A percentile compares a stretch with the other conserved stretches of the same genome.
Conservation (phyloP, 2,113 vertebrate genomes). For the Cyphomyrus discorhynchus region DNA sequence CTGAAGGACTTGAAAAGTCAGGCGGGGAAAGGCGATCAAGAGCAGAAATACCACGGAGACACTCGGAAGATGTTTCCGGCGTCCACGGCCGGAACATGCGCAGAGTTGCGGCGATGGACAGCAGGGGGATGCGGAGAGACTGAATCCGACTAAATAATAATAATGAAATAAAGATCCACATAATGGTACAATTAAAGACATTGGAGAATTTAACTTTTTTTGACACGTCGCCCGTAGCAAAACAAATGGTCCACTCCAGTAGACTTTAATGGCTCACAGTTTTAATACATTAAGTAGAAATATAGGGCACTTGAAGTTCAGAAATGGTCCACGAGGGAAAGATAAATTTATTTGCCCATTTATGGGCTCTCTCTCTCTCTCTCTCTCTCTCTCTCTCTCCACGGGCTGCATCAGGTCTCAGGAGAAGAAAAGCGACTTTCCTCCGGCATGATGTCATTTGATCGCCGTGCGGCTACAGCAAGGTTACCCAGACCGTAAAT, state of each 20-base stretch:
- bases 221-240: background rate
- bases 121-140: background rate
- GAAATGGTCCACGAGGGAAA: slow-evolving; percentile 1
- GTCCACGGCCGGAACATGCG: background rate
- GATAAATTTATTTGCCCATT: background rate
- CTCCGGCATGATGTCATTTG: background rate
- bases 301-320: background rate
- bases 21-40: background rate
- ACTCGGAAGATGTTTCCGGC: background rate
- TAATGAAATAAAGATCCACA: background rate
- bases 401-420: background rate
- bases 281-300: background rate
- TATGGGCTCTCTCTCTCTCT: background rate
- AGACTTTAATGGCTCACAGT: background rate
- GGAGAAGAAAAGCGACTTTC: background rate
- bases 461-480: slow-evolving; percentile 19
- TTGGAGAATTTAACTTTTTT: background rate
- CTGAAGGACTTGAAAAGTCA: background rate
- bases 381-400: background rate
- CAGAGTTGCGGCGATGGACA: background rate
- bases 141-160: background rate
- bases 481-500: slow-evolving; percentile 47
- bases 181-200: background rate
- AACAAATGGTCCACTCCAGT: background rate
- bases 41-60: background rate